phyloP scores from a whole-genome alignment of 1,140 invertebrate genomes.

The Gerris buenoi region DNA sequence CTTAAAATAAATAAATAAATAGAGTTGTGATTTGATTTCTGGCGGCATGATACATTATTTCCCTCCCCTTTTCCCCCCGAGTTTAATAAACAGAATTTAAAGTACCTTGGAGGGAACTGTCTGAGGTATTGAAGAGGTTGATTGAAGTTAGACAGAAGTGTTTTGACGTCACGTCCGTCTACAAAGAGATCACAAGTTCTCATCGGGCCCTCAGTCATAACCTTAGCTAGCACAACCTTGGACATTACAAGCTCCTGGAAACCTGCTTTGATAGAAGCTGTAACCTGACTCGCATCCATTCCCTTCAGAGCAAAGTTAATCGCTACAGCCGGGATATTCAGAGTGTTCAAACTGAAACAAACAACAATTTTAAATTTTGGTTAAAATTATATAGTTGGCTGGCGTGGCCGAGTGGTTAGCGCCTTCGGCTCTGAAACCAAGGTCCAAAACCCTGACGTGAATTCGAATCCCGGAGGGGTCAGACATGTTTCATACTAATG shows the following conservation, averaged over 20 bases:
- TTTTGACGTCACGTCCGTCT: constrained; percentile 38
- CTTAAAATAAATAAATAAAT: no score
- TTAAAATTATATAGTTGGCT: not conserved
- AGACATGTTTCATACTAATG: no score
- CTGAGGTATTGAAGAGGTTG: constrained; percentile 33
- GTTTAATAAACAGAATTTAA: no score
- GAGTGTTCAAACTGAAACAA: not conserved
- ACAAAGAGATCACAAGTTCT: constrained; percentile 52
- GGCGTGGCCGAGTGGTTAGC: no score
- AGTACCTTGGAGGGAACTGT: constrained; percentile 31
- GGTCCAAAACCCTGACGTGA: no score
- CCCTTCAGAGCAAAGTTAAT: constrained; percentile 52
- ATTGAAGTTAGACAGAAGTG: constrained; percentile 31
- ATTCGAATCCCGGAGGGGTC: no score
- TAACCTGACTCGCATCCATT: constrained; percentile 41
- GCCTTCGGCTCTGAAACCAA: no score
- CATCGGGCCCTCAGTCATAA: constrained; percentile 43
- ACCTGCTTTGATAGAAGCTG: constrained; percentile 46
- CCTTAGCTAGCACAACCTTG: constrained; percentile 41
- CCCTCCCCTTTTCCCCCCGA: no score
- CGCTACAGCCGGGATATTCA: constrained; percentile 39
- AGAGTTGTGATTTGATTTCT: no score
- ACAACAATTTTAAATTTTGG: not conserved
- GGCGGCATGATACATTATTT: no score
- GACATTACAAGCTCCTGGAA: constrained; percentile 49